phyloP scores from a whole-genome alignment of 2,888 invertebrate genomes.

The Slavum lentiscoides region DNA sequence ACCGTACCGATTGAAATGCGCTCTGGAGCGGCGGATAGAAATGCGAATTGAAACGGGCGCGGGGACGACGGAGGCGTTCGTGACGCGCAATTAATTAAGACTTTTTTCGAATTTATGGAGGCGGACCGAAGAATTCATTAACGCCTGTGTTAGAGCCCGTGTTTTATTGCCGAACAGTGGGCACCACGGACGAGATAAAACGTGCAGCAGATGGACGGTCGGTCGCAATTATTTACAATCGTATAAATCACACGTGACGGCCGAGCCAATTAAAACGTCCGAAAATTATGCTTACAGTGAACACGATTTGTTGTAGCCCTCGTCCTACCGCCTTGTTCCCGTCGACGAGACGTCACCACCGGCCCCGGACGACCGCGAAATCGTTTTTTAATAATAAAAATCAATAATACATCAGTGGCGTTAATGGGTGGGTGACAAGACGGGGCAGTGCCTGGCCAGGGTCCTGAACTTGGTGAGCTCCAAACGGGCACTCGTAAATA shows the following conservation, averaged over 20 bases:
- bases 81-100: conserved; percentile 19
- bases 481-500: too few species aligned
- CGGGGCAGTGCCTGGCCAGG: too few species aligned
- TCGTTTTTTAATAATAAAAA: neutral
- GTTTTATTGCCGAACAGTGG: conserved; percentile 14
- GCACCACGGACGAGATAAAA: neutral
- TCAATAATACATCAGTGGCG: too few species aligned
- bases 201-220: conserved; percentile 5
- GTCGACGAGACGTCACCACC: neutral
- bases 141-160: conserved; percentile 15
- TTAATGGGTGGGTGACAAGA: too few species aligned
- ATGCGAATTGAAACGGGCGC: neutral
- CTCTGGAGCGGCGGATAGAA: neutral
- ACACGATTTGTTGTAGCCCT: neutral
- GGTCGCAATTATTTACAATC: conserved; percentile 32
- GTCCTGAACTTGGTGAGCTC: too few species aligned
- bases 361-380: neutral
- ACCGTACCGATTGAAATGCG: neutral
- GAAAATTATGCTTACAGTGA: conserved; percentile 17
- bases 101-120: conserved; percentile 23
- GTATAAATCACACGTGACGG: conserved; percentile 40
- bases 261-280: conserved; percentile 39
- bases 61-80: too few species aligned
- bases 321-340: neutral
- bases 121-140: conserved; percentile 39